Base-by-base conservation (phyloP, 2,797 vertebrate genomes). In the Macroramphosus scolopax region DNA sequence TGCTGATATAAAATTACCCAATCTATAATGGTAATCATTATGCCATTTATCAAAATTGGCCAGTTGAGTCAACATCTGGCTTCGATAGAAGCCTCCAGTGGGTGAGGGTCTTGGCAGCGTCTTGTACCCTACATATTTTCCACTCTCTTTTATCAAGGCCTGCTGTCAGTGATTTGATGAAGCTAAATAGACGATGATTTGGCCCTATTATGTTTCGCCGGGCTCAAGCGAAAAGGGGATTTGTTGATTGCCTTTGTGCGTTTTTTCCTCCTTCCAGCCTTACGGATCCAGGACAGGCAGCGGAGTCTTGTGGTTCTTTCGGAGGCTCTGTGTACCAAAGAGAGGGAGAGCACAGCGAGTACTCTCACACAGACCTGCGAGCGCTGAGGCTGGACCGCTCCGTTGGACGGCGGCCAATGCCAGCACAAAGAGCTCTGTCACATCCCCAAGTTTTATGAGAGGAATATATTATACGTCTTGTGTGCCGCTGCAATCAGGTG, bases 11-110 rank as follows among this genome's bases (percentile, higher is more conserved):
- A 90, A 87, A 87, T 77, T 82, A 87, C 78, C 72, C 72, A 64
- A 81, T 85, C 84, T 70, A 85, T 78, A 89, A 86, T 86, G 84
- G 78, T 86, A 89, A 90, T 86, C 80, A 80, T 84, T 77, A 77
- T 73, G 82, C 82, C 53, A 77, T 89, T 92, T 92, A 91, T 90
- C 83, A 89, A 88, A 90, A 89, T 83, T 89, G 87, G 91, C 82
- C 81, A 85, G 85, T 83, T 82, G 89, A 84, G 53, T 87, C 85
- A 92, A 92, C 81, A 92, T 92, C 88, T 93, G 92, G 83, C 82
- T 92, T 92, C 89, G 92, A 92, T 86, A 88, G 82, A 80, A 59
- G 74, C 42, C 61, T 82, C 20, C 66, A 81, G 87, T 67, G 78
- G 74, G 75, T 72, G 80, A 86, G 80, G 68, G 54, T 84, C 89